phyloP scores from a whole-genome alignment of 2,797 vertebrate species.

The Brotula barbata region DNA sequence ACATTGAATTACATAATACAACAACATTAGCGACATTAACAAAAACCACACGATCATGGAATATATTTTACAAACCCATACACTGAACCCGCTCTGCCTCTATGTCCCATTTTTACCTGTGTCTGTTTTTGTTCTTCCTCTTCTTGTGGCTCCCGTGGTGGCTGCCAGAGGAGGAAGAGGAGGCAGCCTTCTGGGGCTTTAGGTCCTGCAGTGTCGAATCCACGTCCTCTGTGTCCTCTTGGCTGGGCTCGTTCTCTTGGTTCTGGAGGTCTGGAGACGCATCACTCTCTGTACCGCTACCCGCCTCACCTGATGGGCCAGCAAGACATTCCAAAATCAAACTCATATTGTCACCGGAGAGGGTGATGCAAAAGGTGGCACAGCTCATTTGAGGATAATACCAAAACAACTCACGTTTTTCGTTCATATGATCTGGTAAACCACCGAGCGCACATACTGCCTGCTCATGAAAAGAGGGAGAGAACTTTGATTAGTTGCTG shows the following conservation, averaged over 20 bases:
- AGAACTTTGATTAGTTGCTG: rapidly evolving
- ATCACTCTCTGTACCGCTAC: slow-evolving; percentile 96
- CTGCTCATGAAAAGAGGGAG: slow-evolving; percentile 66
- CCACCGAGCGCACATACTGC: slow-evolving; percentile 95
- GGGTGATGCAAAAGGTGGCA: background rate
- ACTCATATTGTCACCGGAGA: background rate
- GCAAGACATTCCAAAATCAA: background rate
- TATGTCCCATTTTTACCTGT: slow-evolving; percentile 82
- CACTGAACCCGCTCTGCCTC: no score
- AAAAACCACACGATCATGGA: no score
- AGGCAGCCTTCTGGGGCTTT: slow-evolving; percentile 95
- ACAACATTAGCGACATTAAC: background rate
- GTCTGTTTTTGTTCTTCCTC: slow-evolving; percentile 97
- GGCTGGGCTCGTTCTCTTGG: slow-evolving; percentile 95
- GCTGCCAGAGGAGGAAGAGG: slow-evolving; percentile 91
- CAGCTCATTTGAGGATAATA: background rate
- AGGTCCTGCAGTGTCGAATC: slow-evolving; percentile 92
- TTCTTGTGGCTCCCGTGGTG: slow-evolving; percentile 98
- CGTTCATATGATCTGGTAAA: slow-evolving; percentile 95
- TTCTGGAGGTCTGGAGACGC: slow-evolving; percentile 97
- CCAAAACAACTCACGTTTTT: slow-evolving; percentile 88
- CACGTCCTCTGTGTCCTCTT: slow-evolving; percentile 93
- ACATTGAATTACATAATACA: background rate
- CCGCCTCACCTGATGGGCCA: slow-evolving; percentile 85
- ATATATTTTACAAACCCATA: no score